Evolutionary conservation across 2,113 vertebrate species (phyloP), one percentile per base, ranked within the genome.

Genomic region (Anser brachyrhynchus): DNA sequence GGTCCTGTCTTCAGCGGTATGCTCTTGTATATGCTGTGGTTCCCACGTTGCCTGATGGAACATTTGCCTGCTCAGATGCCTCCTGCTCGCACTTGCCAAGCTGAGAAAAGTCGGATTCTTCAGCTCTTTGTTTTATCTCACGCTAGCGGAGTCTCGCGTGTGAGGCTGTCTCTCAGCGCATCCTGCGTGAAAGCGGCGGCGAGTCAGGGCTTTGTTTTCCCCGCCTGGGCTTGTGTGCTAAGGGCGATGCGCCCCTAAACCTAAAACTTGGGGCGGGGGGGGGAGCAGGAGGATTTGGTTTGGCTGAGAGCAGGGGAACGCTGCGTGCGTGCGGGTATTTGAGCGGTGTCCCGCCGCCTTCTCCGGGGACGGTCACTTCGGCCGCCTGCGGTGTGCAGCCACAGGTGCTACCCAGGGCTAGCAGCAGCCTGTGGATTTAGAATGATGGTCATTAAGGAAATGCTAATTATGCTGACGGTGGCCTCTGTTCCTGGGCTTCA

Each of bases 381-480:
- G 8, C 31, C 6, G 6, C 2, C 1, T 1, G 6, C 3, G 7
- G 16, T 1, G 9, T 6, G 41, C 1, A 1, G 4, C 2, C 22
- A 8, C 18, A 5, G 21, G 33, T 0, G 8, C 26, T 31, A 35
- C 5, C 9, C 14, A 4, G 43, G 51, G 10, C 15, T 17, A 3
- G 18, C 33, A 5, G 18, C 39, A 37, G 11, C 22, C 21, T 12
- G 22, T 6, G 65, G 12, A 2, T 18, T 46, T 55, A 2, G 61
- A 5, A 14, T 0, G 59, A 11, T 10, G 19, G 22, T 7, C 2
- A 17, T 35, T 37, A 0, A 43, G 13, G 62, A 9, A 2, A 5
- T 10, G 10, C 61, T n/a, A 22, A 46, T 5, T 5, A 10, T 13
- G 13, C 39, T 8, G 0, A 3, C 2, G 3, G 7, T 6, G 28